Base-by-base conservation (phyloP, 1,140 invertebrate species). In the Drosophila pandora region DNA sequence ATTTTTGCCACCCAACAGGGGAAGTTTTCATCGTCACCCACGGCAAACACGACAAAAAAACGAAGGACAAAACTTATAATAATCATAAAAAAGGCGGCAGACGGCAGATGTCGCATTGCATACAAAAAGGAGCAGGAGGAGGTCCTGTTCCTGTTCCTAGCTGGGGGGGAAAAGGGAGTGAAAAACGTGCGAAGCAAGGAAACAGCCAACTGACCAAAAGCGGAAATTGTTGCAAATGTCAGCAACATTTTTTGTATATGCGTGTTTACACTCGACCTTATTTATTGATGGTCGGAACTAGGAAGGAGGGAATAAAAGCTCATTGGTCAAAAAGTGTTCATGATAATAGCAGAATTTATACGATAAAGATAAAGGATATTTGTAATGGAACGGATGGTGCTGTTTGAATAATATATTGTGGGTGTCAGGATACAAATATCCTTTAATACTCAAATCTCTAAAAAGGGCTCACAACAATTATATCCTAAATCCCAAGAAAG, bases 161-260 rank as follows among this genome's bases (percentile, higher is more conserved):
- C 7, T 28, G 25, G 25, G 25, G 17, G 17, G 25, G 13, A 9
- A 39, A 48, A 13, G 12, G 47, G 43, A 23, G 57, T 22, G 13
- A 17, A 52, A 50, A 58, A 45, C 68, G 65, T 59, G 65, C 65
- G 22, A 55, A 39, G 58, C 48, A 53, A 45, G 60, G 64, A 69
- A 84, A 65, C 76, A 72, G 74, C 76, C 60, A 83, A 79, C 81
- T 79, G 63, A 75, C 71, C 72, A 39, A 55, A 72, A 87, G 43
- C 82, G 83, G 83, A 87, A 88, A 87, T 88, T 83, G 83, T 87
- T 88, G 83, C 83, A 83, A 83, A 61, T 87, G 83, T 87, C 83
- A 87, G 83, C 83, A 87, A 17, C 61, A 88, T 78, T 75, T 85
- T 74, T 59, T 65, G 30, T 77, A 77, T 84, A 63, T 70, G 62